These are phyloP conservation scores for Bradypodion pumilum DNA, from an alignment of 2,797 vertebrate genomes.

Conservation along the genomic window DNA sequence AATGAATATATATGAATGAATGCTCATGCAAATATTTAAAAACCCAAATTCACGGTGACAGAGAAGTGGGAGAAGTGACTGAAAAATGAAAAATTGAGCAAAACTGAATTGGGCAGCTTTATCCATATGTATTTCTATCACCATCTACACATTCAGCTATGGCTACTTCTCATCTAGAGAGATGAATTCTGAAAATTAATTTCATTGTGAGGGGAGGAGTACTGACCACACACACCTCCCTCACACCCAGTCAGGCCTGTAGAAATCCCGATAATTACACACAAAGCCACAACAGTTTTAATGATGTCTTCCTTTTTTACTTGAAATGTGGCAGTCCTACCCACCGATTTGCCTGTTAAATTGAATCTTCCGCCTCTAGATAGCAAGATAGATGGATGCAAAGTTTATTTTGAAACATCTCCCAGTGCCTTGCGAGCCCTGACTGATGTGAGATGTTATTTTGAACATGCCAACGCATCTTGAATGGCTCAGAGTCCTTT, in stretches of 20 bases:
- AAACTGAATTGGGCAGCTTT: background rate
- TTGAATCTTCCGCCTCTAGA: constrained; percentile 70
- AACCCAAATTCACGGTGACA: background rate
- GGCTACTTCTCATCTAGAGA: background rate
- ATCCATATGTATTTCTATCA: background rate
- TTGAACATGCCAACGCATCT: constrained; percentile 80
- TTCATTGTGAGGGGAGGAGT: background rate
- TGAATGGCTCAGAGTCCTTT: constrained; percentile 73
- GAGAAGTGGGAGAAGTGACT: background rate
- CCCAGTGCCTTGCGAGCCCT: constrained; percentile 70
- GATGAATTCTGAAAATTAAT: constrained; percentile 39
- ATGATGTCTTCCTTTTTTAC: constrained; percentile 41
- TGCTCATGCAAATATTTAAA: background rate
- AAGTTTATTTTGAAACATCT: constrained; percentile 75
- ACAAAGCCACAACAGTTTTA: constrained; percentile 46
- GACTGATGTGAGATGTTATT: constrained; percentile 83
- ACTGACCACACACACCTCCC: constrained; percentile 22
- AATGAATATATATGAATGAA: background rate
- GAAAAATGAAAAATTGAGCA: background rate
- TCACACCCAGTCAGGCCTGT: background rate
- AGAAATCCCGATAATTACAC: constrained; percentile 47
- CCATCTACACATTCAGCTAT: background rate
- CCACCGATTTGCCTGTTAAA: constrained; percentile 66
- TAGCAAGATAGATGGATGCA: constrained; percentile 64
- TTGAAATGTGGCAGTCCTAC: constrained; percentile 44